These are phyloP conservation scores for Rhogogaster chlorosoma DNA, from an alignment of 2,888 invertebrate species.

Conservation along the genomic window DNA sequence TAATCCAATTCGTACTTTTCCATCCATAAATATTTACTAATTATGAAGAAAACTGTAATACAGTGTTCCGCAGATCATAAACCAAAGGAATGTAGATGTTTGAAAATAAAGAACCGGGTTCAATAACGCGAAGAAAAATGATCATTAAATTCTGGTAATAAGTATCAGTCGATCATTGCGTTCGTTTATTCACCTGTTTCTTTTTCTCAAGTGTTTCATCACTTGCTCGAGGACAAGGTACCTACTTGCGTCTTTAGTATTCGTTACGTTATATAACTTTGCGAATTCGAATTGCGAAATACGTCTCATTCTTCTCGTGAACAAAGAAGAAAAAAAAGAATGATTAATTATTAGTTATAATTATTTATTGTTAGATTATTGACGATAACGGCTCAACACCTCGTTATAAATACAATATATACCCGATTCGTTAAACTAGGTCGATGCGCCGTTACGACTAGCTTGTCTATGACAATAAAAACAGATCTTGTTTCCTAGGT, in stretches of 20 bases:
- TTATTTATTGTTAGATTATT: neutral
- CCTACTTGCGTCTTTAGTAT: neutral
- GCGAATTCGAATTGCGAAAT: neutral
- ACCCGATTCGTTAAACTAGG: neutral
- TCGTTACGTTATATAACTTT: neutral
- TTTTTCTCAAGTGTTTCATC: neutral
- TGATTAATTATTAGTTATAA: neutral
- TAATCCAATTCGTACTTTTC: neutral
- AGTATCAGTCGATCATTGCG: neutral
- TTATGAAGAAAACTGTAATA: no score
- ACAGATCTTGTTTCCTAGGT: neutral
- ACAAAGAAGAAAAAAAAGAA: neutral
- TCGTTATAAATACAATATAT: neutral
- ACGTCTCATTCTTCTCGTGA: neutral
- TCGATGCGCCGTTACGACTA: neutral
- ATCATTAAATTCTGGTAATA: no score
- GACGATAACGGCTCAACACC: neutral
- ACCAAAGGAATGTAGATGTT: neutral
- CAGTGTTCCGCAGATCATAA: neutral
- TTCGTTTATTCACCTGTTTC: neutral
- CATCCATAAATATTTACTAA: neutral
- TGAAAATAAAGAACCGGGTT: neutral
- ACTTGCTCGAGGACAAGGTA: neutral
- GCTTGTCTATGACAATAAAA: neutral
- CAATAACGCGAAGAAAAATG: no score